These are phyloP conservation scores for Musca domestica DNA, from an alignment of 1,140 invertebrate genomes.

Conservation along the genomic window DNA sequence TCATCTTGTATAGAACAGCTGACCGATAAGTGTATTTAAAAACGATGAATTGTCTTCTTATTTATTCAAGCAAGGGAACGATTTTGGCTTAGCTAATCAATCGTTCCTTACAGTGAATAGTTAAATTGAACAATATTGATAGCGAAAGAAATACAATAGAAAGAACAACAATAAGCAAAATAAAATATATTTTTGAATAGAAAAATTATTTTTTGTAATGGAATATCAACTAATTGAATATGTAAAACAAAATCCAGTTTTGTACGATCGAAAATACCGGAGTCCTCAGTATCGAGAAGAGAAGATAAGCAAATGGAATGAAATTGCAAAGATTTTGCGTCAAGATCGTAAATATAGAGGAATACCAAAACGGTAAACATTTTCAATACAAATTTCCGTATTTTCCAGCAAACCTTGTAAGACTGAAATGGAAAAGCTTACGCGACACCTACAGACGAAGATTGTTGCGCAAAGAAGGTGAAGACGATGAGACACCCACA, in stretches of 20 bases:
- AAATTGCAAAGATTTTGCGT: background rate
- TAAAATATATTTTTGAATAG: too few species aligned
- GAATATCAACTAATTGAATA: conserved; percentile 9
- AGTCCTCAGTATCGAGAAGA: background rate
- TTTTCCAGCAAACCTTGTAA: background rate
- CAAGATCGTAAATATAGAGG: background rate
- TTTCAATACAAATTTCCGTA: background rate
- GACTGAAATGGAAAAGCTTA: conserved; percentile 3
- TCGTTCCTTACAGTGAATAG: too few species aligned
- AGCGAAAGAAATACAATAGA: too few species aligned
- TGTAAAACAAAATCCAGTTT: background rate
- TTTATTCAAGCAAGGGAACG: too few species aligned
- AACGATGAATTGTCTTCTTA: too few species aligned
- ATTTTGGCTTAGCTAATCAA: too few species aligned
- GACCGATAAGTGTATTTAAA: too few species aligned
- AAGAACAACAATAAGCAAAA: too few species aligned
- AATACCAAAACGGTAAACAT: too few species aligned
- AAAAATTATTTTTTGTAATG: background rate
- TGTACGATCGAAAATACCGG: conserved; percentile 9
- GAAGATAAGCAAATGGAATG: background rate
- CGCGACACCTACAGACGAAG: background rate
- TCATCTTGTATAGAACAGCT: too few species aligned
- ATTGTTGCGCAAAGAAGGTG: background rate
- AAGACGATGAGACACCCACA: background rate
- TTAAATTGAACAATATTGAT: too few species aligned